A percentile compares a stretch with the other conserved stretches of the same genome.
These are phyloP conservation scores for Chaitophorus viminalis DNA, from an alignment of 2,888 invertebrate genomes.

Conservation along the genomic window DNA sequence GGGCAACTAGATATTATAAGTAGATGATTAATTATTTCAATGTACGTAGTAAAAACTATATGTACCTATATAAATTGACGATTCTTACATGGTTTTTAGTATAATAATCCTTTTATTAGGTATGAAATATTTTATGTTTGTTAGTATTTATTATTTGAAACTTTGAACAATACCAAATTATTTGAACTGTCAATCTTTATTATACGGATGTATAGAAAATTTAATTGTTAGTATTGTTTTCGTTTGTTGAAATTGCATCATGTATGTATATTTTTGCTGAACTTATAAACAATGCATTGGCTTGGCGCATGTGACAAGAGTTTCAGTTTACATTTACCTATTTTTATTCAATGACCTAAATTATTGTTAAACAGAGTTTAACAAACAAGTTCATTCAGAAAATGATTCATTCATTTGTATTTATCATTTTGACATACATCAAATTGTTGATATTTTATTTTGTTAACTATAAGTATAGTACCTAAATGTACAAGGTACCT, in stretches of 20 bases:
- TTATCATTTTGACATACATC: neutral
- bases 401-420: conserved; percentile 14
- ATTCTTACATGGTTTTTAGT: no score
- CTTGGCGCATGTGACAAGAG: conserved; percentile 18
- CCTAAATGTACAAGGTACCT: neutral
- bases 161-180: neutral
- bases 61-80: no score
- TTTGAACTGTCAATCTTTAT: neutral
- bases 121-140: no score
- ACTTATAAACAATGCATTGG: conserved; percentile 26
- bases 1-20: no score
- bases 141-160: no score
- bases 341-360: conserved; percentile 52
- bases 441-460: neutral
- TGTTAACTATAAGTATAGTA: neutral
- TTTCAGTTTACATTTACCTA: conserved; percentile 49
- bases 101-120: no score
- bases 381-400: neutral
- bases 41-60: no score
- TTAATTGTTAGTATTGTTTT: neutral
- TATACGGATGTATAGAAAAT: neutral
- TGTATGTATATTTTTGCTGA: conserved; percentile 16
- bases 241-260: neutral
- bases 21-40: no score
- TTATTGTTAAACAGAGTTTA: conserved; percentile 13